phyloP scores from a whole-genome alignment of 2,113 vertebrate species.

The Hyla sarda region DNA sequence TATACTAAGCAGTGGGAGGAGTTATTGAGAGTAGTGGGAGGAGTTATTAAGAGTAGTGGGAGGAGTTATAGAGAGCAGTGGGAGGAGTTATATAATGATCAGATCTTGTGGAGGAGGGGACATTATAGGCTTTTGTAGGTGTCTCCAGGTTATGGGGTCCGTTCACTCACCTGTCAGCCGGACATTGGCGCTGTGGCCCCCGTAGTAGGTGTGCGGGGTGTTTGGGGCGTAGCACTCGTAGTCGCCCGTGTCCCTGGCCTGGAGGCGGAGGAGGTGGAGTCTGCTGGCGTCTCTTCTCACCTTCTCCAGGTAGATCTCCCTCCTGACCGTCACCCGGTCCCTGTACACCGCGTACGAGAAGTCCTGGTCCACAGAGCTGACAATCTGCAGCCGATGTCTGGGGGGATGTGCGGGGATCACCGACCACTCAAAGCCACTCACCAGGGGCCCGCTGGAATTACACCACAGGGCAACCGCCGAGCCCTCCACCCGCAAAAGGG shows the following conservation, averaged over 20 bases:
- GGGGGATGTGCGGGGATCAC: slow-evolving; percentile 83
- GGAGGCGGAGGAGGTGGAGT: too few relatives aligned
- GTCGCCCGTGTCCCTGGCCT: slow-evolving; percentile 83
- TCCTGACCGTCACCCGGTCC: slow-evolving; percentile 78
- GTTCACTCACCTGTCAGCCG: slow-evolving; percentile 82
- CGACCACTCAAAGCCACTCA: slow-evolving; percentile 95
- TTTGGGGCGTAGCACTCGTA: slow-evolving; percentile 83
- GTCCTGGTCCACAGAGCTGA: slow-evolving; percentile 87
- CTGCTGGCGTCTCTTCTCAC: slow-evolving; percentile 79
- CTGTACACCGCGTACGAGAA: slow-evolving; percentile 90
- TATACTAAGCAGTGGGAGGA: too few relatives aligned
- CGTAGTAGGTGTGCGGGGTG: slow-evolving; percentile 62
- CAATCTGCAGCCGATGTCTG: slow-evolving; percentile 88
- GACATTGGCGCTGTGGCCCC: slow-evolving; percentile 82
- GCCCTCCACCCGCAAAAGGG: slow-evolving; percentile 86
- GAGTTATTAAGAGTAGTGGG: too few relatives aligned
- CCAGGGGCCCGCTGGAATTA: slow-evolving; percentile 83
- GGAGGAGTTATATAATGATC: too few relatives aligned
- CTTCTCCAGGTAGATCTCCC: slow-evolving; percentile 88
- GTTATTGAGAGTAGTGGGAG: too few relatives aligned
- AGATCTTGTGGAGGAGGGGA: too few relatives aligned
- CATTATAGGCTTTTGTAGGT: too few relatives aligned
- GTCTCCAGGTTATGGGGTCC: too few relatives aligned
- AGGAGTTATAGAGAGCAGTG: too few relatives aligned
- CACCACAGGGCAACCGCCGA: slow-evolving; percentile 94